Evolutionary conservation across 2,888 invertebrate genomes (phyloP), one percentile per base, ranked within the genome.

Genomic region (Agriopis marginaria): DNA sequence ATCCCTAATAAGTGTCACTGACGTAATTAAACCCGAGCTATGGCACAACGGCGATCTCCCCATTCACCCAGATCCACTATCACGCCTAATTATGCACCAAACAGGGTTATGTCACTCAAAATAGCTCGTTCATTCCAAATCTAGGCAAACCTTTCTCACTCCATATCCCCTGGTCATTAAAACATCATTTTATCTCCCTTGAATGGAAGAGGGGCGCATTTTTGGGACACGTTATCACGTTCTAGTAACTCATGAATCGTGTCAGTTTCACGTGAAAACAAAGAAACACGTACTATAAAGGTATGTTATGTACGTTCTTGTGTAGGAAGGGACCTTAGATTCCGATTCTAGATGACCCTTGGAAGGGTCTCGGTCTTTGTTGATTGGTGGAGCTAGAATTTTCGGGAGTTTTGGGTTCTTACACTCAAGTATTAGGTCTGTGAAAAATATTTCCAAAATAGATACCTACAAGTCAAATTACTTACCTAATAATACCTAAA

Each of bases 131-230:
- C 62, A 42, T 39, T 32, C 49, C 58, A 66, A 68, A 75, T 68
- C 65, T 67, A 62, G 73, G 70, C 61, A 72, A 72, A 67, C 50
- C 54, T 55, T 49, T 68, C 65, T 42, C 74, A 71, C 74, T 69
- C 75, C 63, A 69, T 70, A 69, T 63, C 68, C 62, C 63, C 45
- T 53, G 79, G 76, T 82, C 83, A 84, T 87, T 86, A 86, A 82
- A 87, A 81, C 75, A 76, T 77, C 70, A 83, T 85, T 87, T 81
- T 78, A 79, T 80, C 65, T 74, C 63, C 66, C 68, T 78, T 71
- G 73, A 79, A 77, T 82, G 82, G 84, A 86, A 82, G 75, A 76
- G 77, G 79, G 74, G 79, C 75, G 77, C 78, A 79, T 86, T 84
- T 83, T 80, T 74, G 74, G 81, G 70, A 75, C 79, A 75, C 76